A percentile compares a stretch with the other conserved stretches of the same genome.
phyloP scores from a whole-genome alignment of 1,140 invertebrate genomes.

The Ceratitis capitata region DNA sequence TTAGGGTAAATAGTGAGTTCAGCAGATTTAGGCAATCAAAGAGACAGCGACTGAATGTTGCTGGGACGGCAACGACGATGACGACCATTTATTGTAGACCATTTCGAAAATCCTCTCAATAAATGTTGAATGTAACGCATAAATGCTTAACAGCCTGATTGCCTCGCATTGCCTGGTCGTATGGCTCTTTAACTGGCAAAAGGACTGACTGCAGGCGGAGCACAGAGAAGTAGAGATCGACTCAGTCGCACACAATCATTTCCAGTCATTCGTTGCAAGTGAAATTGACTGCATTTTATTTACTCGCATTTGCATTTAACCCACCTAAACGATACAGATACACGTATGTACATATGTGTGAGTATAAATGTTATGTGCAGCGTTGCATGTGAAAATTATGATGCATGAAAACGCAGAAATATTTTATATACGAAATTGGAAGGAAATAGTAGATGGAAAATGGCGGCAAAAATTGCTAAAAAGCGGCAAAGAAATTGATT shows the following conservation, averaged over 20 bases:
- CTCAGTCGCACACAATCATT: slow-evolving; percentile 14
- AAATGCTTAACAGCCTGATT: neutral
- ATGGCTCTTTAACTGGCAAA: neutral
- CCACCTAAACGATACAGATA: too few species aligned
- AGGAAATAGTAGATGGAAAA: too few species aligned
- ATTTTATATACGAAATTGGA: neutral
- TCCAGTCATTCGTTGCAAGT: neutral
- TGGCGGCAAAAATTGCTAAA: neutral
- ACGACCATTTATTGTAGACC: neutral
- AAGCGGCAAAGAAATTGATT: neutral
- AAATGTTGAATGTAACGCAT: neutral
- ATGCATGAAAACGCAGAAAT: slow-evolving; percentile 1
- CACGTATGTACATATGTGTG: neutral
- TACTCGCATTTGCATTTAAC: neutral
- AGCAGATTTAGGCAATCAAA: neutral
- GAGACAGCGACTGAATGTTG: neutral
- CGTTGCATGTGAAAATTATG: neutral
- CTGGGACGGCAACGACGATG: neutral
- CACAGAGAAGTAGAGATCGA: neutral
- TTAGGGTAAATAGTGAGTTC: neutral
- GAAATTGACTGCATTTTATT: neutral
- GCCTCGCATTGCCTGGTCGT: neutral
- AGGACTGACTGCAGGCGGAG: neutral
- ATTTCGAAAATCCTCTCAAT: neutral
- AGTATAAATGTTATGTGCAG: too few species aligned